Conservation (phyloP, 2,113 vertebrate species). For the Brienomyrus longianalis region DNA sequence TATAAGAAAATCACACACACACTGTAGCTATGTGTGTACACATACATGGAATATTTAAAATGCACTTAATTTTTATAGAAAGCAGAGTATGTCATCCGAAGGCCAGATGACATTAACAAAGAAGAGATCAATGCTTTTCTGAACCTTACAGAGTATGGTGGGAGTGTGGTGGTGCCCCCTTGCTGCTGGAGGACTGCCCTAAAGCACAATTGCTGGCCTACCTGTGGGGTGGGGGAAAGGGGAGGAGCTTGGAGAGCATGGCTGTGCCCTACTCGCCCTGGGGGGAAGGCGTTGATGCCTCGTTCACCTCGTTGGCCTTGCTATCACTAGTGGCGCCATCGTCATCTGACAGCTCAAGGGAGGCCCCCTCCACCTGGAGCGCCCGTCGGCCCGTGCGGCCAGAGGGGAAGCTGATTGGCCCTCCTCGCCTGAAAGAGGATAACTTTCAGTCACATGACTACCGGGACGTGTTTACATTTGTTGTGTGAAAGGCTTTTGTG, state of each 20-base stretch:
- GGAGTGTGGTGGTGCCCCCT: constrained; percentile 32
- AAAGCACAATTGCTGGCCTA: background rate
- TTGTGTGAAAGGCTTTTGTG: background rate
- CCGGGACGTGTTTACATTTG: background rate
- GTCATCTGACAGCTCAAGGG: constrained; percentile 83
- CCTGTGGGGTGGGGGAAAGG: background rate
- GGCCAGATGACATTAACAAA: constrained; percentile 47
- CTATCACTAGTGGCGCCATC: constrained; percentile 68
- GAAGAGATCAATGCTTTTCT: constrained; percentile 46
- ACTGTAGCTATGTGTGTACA: constrained; percentile 34
- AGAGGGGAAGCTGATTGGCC: constrained; percentile 80
- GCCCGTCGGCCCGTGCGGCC: constrained; percentile 81
- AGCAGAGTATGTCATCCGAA: constrained; percentile 58
- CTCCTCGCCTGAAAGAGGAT: constrained; percentile 66
- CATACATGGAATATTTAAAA: constrained; percentile 43
- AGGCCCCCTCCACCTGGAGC: constrained; percentile 84
- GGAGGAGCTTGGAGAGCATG: background rate
- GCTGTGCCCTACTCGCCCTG: constrained; percentile 22
- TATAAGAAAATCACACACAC: constrained; percentile 54
- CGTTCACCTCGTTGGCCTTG: constrained; percentile 81
- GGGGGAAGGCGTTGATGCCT: constrained; percentile 53
- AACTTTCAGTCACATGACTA: background rate
- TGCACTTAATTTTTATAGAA: constrained; percentile 58
- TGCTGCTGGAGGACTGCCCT: constrained; percentile 24
- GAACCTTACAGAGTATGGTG: constrained; percentile 55